Percentiles rank a stretch among this genome's conserved stretches.
Conservation (phyloP, 2,888 invertebrate genomes). For the Clusia tigrina region DNA sequence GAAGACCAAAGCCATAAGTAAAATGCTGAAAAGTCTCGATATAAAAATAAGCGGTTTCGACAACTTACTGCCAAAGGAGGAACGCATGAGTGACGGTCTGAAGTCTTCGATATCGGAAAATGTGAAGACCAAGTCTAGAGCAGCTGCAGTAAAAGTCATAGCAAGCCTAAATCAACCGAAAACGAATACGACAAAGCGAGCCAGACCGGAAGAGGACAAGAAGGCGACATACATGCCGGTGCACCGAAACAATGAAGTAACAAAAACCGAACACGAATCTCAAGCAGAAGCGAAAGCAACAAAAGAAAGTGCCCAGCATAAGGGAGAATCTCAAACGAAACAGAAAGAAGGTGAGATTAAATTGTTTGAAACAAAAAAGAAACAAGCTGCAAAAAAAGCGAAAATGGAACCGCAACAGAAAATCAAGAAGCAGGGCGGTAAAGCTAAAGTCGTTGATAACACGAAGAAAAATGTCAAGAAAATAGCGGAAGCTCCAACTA, state of each 20-base stretch:
- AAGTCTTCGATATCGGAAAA: conserved; percentile 65
- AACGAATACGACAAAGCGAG: conserved; percentile 30
- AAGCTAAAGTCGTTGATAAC: conserved; percentile 36
- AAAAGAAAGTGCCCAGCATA: conserved; percentile 20
- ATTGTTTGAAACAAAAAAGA: conserved; percentile 24
- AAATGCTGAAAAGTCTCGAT: conserved; percentile 63
- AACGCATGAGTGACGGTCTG: conserved; percentile 56
- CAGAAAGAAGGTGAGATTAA: background rate
- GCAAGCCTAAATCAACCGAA: conserved; percentile 50
- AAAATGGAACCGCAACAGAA: conserved; percentile 38
- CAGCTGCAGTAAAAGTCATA: conserved; percentile 61
- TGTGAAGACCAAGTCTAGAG: conserved; percentile 64
- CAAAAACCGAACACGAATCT: conserved; percentile 32
- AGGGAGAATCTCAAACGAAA: conserved; percentile 17
- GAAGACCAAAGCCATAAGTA: conserved; percentile 61
- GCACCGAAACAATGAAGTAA: conserved; percentile 28
- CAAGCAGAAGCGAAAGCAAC: conserved; percentile 28
- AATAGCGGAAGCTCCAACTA: background rate
- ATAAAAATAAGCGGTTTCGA: conserved; percentile 63
- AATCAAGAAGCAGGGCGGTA: conserved; percentile 37
- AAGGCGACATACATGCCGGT: conserved; percentile 22
- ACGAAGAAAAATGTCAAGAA: no score
- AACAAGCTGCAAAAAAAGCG: conserved; percentile 39
- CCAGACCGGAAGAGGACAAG: conserved; percentile 29
- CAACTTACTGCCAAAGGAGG: conserved; percentile 59